Conservation (phyloP, 1,140 invertebrate species). For the Acromyrmex echinatior region DNA sequence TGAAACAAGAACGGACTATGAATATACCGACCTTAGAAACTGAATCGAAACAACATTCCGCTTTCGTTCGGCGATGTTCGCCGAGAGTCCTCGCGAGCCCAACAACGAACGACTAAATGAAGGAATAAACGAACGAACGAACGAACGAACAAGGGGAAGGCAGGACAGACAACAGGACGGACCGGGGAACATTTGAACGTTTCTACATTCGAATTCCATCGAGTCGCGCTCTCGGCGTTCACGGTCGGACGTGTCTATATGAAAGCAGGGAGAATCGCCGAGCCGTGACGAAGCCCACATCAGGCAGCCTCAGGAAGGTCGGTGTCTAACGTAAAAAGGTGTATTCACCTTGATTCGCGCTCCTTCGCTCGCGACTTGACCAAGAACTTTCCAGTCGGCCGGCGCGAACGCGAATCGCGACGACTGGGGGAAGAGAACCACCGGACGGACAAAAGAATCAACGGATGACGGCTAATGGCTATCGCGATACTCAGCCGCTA, state of each 20-base stretch:
- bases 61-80: neutral
- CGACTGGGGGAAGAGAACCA: neutral
- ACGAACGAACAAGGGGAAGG: neutral
- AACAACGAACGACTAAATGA: neutral
- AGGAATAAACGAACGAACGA: neutral
- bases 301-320: constrained; percentile 72
- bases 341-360: constrained; percentile 75
- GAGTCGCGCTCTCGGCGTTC: constrained; percentile 61
- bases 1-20: no score
- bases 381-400: constrained; percentile 69
- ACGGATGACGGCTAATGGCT: constrained; percentile 15
- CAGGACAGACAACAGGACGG: constrained; percentile 15
- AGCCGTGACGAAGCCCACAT: constrained; percentile 74
- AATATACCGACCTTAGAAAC: neutral
- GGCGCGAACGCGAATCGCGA: constrained; percentile 41
- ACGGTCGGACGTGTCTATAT: constrained; percentile 73
- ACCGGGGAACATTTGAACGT: neutral
- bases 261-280: constrained; percentile 71
- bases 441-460: constrained; percentile 33
- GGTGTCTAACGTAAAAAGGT: constrained; percentile 73
- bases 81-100: neutral
- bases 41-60: constrained; percentile 3
- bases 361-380: constrained; percentile 73
- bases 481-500: constrained; percentile 56
- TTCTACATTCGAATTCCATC: constrained; percentile 70